Evolutionary conservation across 2,888 invertebrate genomes (phyloP), one percentile per base, ranked within the genome.

Genomic region (Loripinus fragilis): DNA sequence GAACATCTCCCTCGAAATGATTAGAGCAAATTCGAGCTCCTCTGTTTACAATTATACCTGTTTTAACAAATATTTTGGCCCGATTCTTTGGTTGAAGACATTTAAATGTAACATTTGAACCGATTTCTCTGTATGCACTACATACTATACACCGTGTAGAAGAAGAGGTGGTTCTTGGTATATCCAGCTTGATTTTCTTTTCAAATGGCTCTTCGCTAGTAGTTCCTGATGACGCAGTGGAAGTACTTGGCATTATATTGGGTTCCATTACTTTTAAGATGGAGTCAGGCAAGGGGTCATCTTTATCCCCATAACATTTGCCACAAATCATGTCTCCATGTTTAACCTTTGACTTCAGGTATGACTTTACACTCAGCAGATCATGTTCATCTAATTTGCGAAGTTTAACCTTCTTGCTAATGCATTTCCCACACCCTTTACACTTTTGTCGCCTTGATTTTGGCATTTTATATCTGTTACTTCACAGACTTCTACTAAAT

Each of bases 91-190:
- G 52, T 52, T 52, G 52, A 52, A 52, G 52, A 52, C 52, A 2
- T 52, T 52, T 52, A 52, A 52, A 52, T 10, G 52, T 70, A 72
- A 50, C 79, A 80, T 8, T 73, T 64, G 52, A 75, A 65, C n/a
- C 79, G 69, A 28, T 25, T 70, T 41, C 73, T 69, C 25, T 80
- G 79, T 33, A 60, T 68, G 5, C 68, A 30, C 35, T 52, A 45
- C 23, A 68, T 75, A 20, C 55, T 52, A 52, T 52, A 52, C 52
- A 52, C 12, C 12, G 23, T 52, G 7, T 52, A 52, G 52, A 52
- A 52, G 52, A 52, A 8, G 52, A 52, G 12, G 2, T 52, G 52
- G 7, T 52, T 52, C 52, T 52, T 8, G 23, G 52, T 52, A 52
- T 52, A 52, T 52, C 52, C 12, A 52, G 52, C 12, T 52, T 52